Conservation (phyloP, 2,113 vertebrate genomes). For the Potamarius usumacintae region DNA sequence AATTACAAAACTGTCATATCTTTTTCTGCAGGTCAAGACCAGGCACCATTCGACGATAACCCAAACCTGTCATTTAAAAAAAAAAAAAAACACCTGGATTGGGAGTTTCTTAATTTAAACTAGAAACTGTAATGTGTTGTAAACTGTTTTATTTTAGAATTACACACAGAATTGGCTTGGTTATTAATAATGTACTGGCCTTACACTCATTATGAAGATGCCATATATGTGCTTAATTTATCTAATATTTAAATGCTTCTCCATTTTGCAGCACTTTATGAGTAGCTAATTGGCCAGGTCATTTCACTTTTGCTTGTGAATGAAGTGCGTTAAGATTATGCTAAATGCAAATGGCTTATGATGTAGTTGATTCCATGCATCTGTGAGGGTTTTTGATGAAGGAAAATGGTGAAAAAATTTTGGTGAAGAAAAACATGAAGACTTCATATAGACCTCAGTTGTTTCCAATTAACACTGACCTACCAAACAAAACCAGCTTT, state of each 20-base stretch:
- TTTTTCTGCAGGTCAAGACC: slow-evolving; percentile 44
- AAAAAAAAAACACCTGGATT: neutral
- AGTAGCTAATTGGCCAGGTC: neutral
- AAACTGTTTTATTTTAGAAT: slow-evolving; percentile 9
- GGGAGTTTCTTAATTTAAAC: slow-evolving; percentile 10
- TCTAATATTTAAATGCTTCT: neutral
- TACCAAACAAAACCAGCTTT: slow-evolving; percentile 19
- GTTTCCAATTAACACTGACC: neutral
- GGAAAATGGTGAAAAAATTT: neutral
- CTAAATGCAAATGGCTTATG: neutral
- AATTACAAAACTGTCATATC: neutral
- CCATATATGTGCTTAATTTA: slow-evolving; percentile 8
- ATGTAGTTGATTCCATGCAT: neutral
- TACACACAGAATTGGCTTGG: neutral
- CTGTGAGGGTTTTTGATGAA: neutral
- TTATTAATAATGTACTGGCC: neutral
- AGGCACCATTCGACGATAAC: slow-evolving; percentile 46
- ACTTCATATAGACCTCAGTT: neutral
- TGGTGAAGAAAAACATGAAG: neutral
- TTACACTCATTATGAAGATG: neutral
- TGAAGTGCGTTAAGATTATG: too few species aligned
- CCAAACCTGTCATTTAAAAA: neutral
- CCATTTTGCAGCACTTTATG: neutral
- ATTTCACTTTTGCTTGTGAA: neutral
- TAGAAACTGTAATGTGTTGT: slow-evolving; percentile 22